Evolutionary conservation across 2,113 vertebrate species (phyloP), one percentile per base, ranked within the genome.

Genomic region (Hemicordylus capensis): DNA sequence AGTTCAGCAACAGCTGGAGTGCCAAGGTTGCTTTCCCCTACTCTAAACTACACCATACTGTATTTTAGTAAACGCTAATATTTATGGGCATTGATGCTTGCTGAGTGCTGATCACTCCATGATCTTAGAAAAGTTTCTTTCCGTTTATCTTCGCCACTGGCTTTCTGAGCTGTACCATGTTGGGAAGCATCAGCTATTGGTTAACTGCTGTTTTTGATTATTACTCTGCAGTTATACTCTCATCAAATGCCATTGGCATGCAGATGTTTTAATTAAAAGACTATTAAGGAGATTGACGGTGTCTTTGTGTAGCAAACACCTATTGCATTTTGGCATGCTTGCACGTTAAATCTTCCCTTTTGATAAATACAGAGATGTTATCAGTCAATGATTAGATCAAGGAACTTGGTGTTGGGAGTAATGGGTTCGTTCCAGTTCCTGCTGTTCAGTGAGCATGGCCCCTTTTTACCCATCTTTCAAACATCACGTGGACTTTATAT

Each of bases 141-240:
- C 86, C 17, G 51, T 14, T 54, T 17, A 54, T 54, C 51, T 12
- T 12, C 2, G 17, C 51, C 51, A 10, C 17, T 12, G 10, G 12
- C 51, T 54, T 54, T 44, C 37, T 73, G 78, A 87, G n/a, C 80
- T 89, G 85, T 90, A 80, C 77, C 79, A 86, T 88, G 19, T 70
- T 59, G 54, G 89, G 87, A 85, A 85, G 24, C 72, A 44, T 37
- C 44, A 39, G n/a, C 22, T 12, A 37, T 74, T 83, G 56, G 6
- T 26, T 48, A 72, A 85, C 82, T 77, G 1, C 81, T 85, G 81
- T 74, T 80, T 90, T 66, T 66, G 59, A 80, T 26, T 87, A 81
- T 86, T 88, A 64, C 84, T 90, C 76, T 69, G 73, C 87, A 75
- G 39, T 61, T 6, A 15, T 58, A 86, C 86, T 85, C 44, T 76